Base-by-base conservation (phyloP, 2,113 vertebrate genomes). In the Mohoua ochrocephala region DNA sequence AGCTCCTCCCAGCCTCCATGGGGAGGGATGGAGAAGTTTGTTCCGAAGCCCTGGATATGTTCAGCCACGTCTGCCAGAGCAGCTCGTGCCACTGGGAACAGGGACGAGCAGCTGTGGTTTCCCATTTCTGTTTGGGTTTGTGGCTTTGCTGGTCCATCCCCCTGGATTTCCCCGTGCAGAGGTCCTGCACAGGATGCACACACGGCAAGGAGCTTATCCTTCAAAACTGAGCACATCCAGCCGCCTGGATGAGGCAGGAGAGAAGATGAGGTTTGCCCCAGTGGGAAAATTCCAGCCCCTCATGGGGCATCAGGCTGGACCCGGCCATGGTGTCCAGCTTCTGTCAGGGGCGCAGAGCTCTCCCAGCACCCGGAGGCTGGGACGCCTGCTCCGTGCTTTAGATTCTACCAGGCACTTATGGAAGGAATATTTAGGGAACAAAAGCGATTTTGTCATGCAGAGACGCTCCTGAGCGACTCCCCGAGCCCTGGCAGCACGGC, bases 401-500 rank as follows among this genome's bases (percentile, higher is more conserved):
- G 22, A 6, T 49, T 53, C 2, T 3, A 47, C 21, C 22, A 9
- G 13, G 39, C 39, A 15, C 15, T 64, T 39, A 13, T 3, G 13
- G 35, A 53, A 69, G 50, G 52, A 39, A 11, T 26, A 12, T 23
- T 41, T 13, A 54, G 47, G 17, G 24, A 10, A 2, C 9, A n/a
- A 12, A 18, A 15, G 22, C 20, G 7, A 5, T 35, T 85, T n/a
- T 71, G 42, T 22, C 61, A 41, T 4, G 17, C 35, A 54, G 39
- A 33, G 68, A 9, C 44, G 73, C 20, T 70, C 49, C 74, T 7
- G 19, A 75, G 52, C 7, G 39, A 2, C 16, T 10, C 60, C 67
- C 11, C 0, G 1, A 7, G 22, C 31, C n/a, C 53, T 7, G 17
- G 27, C 13, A 8, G 27, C 15, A 6, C 8, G 1, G 3, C 3